Evolutionary conservation across 2,888 invertebrate species (phyloP), one percentile per base, ranked within the genome.

Genomic region (Aleiodes testaceus): DNA sequence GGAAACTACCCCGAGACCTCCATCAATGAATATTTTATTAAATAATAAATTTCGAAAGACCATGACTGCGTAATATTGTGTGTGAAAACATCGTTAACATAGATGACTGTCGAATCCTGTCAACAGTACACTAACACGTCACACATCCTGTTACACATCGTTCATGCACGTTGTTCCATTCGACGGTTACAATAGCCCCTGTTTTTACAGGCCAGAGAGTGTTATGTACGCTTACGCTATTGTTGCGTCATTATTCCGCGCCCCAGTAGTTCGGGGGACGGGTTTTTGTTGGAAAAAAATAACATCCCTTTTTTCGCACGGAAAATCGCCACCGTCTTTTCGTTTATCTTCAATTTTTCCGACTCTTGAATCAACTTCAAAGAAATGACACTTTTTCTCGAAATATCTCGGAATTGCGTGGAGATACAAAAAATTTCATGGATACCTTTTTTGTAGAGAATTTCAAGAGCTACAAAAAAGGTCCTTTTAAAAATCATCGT

Each of bases 161-260:
- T 66, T 47, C 52, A 26, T 69, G 53, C 61, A 69, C 55, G 44
- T 55, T 52, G 69, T 63, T 52, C 70, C 61, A 72, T 66, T 72
- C 70, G 77, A 78, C 77, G 78, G 75, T 82, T 81, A 84, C 82
- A 83, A 85, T 84, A 81, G 77, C 80, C 78, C 77, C 81, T 84
- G 83, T 84, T 84, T 83, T 82, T 81, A 75, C 80, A 82, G 80
- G 65, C 63, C 71, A 36, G 16, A 47, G 44, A 72, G 69, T 74
- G 66, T 59, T 42, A 20, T 53, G 22, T 77, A 76, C 70, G 80
- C 79, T 80, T 81, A 77, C 75, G 81, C 84, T 85, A 87, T 87
- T 87, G 87, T 87, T 87, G 81, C 84, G 82, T 87, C 84, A 85
- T 87, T 87, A 87, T 85, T 87, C 85, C 83, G 79, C 79, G 82